A percentile compares a stretch with the other conserved stretches of the same genome.
Conservation (phyloP, 92 coral and sea anemone species). For the Epizoanthus ramosus region DNA sequence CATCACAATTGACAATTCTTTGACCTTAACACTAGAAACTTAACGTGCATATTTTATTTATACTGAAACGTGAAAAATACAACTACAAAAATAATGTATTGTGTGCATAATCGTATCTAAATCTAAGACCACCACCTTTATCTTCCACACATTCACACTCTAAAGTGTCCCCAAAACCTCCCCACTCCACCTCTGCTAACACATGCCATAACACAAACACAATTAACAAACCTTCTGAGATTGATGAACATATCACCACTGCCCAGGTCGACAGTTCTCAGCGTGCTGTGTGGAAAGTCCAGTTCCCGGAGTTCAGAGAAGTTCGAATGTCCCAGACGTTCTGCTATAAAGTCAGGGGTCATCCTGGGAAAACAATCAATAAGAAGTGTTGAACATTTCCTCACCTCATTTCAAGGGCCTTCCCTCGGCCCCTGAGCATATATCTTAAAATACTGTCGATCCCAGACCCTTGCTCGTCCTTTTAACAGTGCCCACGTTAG, state of each 20-base stretch:
- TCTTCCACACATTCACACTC: no score
- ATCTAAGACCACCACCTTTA: no score
- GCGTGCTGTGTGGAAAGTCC: conserved; percentile 84
- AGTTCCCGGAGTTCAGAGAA: conserved; percentile 90
- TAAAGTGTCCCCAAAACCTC: no score
- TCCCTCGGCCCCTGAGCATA: not conserved
- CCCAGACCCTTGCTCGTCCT: no score
- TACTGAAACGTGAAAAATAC: no score
- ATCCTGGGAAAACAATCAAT: conserved; percentile 55
- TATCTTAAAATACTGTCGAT: no score
- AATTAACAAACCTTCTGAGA: conserved; percentile 71
- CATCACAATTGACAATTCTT: not conserved
- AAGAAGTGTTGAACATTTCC: not conserved
- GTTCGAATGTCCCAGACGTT: conserved; percentile 94
- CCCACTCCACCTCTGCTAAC: not conserved
- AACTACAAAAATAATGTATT: no score
- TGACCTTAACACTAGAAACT: not conserved
- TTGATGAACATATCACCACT: conserved; percentile 82
- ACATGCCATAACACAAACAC: not conserved
- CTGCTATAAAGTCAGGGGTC: conserved; percentile 96
- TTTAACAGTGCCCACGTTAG: no score
- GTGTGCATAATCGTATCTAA: no score
- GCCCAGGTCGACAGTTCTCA: conserved; percentile 91
- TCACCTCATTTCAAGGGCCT: not conserved
- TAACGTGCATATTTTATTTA: no score